A percentile compares a stretch with the other conserved stretches of the same genome.
These are phyloP conservation scores for Ascaphus truei DNA, from an alignment of 2,113 vertebrate species.

Conservation along the genomic window DNA sequence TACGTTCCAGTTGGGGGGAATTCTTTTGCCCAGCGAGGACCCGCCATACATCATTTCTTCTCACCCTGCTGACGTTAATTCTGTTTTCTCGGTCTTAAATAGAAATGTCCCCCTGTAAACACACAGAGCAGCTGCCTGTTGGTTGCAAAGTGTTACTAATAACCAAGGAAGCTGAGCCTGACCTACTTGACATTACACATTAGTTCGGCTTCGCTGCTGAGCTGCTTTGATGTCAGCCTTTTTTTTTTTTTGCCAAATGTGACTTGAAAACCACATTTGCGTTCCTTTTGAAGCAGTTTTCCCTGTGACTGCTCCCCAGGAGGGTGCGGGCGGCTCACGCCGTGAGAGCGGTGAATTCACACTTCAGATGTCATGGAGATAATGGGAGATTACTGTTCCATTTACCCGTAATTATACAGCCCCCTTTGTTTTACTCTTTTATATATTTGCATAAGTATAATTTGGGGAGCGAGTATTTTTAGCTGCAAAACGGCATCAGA, in stretches of 20 bases:
- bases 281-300: constrained; percentile 24
- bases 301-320: constrained; percentile 21
- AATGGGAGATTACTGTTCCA: background rate
- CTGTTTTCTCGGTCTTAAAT: constrained; percentile 25
- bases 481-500: no score
- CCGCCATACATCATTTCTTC: constrained; percentile 29
- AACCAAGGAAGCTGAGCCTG: constrained; percentile 34
- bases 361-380: constrained; percentile 23
- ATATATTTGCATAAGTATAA: no score
- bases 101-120: constrained; percentile 33
- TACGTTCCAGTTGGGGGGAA: constrained; percentile 6
- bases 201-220: constrained; percentile 30
- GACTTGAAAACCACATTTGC: constrained; percentile 32
- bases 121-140: constrained; percentile 35
- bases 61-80: constrained; percentile 28
- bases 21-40: background rate
- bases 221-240: constrained; percentile 31
- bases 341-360: constrained; percentile 16
- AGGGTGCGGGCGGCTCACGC: constrained; percentile 9
- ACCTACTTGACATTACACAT: constrained; percentile 38
- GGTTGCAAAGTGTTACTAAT: constrained; percentile 38
- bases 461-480: no score
- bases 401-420: background rate
- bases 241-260: constrained; percentile 24
- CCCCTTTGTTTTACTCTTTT: background rate